phyloP scores from a whole-genome alignment of 2,113 vertebrate species.

The Charina bottae region DNA sequence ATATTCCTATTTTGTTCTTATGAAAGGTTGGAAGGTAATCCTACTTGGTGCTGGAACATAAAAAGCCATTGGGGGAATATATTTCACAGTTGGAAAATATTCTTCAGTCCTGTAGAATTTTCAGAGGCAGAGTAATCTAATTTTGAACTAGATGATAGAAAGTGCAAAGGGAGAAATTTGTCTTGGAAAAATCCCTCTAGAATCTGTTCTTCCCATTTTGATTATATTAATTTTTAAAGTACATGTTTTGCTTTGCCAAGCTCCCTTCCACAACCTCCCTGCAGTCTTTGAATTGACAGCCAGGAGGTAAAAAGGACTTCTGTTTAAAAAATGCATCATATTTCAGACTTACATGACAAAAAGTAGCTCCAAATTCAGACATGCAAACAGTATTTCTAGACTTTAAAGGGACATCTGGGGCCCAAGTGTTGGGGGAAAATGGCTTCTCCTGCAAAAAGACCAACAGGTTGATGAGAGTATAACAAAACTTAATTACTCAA shows the following conservation, averaged over 20 bases:
- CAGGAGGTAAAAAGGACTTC: not conserved
- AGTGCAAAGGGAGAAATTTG: not conserved
- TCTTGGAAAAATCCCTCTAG: conserved; percentile 1
- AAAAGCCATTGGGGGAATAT: not conserved
- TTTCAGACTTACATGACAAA: not conserved
- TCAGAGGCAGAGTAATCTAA: not conserved
- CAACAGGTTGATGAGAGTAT: not conserved
- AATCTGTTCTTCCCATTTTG: not conserved
- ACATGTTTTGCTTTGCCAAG: not conserved
- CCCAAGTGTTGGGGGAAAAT: not conserved
- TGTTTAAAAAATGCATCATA: rapidly evolving
- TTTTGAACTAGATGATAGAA: not conserved
- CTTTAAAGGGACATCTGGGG: not conserved
- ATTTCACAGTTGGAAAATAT: not conserved
- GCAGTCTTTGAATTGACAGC: not conserved
- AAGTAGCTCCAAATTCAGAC: no score
- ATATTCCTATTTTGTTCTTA: conserved; percentile 37
- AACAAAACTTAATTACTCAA: not conserved
- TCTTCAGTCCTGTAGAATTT: not conserved
- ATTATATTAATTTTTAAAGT: rapidly evolving
- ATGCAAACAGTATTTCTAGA: not conserved
- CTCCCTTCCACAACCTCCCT: not conserved
- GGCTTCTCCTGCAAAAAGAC: not conserved
- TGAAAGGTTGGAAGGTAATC: conserved; percentile 44
- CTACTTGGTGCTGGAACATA: conserved; percentile 37